Base-by-base conservation (phyloP, 2,797 vertebrate genomes). In the Acridotheres tristis region DNA sequence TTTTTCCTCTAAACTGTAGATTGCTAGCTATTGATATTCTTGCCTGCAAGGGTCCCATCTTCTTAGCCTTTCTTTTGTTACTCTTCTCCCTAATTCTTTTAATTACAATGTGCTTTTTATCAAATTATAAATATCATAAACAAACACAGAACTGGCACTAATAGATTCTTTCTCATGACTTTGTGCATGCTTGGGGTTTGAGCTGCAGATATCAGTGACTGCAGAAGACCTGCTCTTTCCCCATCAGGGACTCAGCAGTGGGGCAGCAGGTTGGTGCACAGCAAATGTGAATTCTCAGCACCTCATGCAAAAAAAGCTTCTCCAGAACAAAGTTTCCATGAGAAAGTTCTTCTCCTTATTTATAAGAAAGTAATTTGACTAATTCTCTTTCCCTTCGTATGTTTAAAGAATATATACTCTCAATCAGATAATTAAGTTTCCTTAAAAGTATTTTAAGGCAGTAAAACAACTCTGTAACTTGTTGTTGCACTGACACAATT, bases 321-420 rank as follows among this genome's bases (percentile, higher is more conserved):
- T 88, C 16, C n/a, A 58, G 66, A 77, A 17, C 12, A 89, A 65
- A 54, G 16, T 72, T 89, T 84, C 47, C 54, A 54, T 8, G 27
- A n/a, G 13, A 21, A 85, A 67, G 5, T 30, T 90, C 29, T 36
- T 90, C 29, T 36, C 42, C 7, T 67, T 68, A 53, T 79, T 95
- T 88, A n/a, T 53, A 69, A 57, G 40, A 73, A 85, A 95, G 45
- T 61, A 72, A 87, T 85, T 66, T 71, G 26, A 94, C 90, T 84
- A 62, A 71, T 93, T 89, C 3, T 66, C 6, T 59, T 74, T 83
- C 7, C 21, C 11, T 81, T 45, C 79, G 6, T 26, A 20, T 53
- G 12, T 76, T 91, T 88, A 81, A 93, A 77, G 59, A 95, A 71
- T 73, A 51, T 32, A 89, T 66, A 74, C 78, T 94, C 40, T 90